Conservation (phyloP, 2,797 vertebrate genomes). For the Rhabdophis nuchalis region DNA sequence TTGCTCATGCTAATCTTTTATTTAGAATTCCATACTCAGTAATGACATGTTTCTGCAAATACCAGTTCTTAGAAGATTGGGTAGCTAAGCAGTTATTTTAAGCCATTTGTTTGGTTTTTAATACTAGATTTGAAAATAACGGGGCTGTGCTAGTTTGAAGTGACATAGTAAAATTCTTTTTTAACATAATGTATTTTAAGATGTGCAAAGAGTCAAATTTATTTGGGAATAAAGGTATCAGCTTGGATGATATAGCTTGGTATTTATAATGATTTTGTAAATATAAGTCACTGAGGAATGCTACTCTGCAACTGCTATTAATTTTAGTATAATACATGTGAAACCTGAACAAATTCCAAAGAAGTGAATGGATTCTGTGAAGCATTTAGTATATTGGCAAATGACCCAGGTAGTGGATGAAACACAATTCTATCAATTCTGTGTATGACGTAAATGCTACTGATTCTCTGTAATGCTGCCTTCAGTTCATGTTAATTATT, state of each 20-base stretch:
- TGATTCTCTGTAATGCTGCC: neutral
- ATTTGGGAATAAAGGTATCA: neutral
- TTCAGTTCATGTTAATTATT: neutral
- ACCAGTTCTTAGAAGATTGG: neutral
- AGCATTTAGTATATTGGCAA: neutral
- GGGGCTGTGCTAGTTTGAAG: neutral
- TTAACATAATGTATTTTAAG: neutral
- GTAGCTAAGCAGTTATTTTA: neutral
- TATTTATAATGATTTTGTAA: neutral
- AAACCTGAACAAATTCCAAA: neutral
- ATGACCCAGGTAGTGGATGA: neutral
- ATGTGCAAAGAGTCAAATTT: neutral
- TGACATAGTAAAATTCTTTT: neutral
- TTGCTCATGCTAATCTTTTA: slow-evolving; percentile 23
- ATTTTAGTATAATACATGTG: neutral
- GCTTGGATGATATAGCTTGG: neutral
- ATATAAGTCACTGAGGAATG: neutral
- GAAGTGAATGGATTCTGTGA: neutral
- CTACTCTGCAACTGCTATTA: neutral
- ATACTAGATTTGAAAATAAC: neutral
- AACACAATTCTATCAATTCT: neutral
- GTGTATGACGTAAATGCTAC: neutral
- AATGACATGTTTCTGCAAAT: slow-evolving; percentile 1
- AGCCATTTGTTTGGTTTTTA: slow-evolving; percentile 20
- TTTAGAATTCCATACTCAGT: slow-evolving; percentile 7